Base-by-base conservation (phyloP, 1,140 invertebrate species). In the Triops longicaudatus region DNA sequence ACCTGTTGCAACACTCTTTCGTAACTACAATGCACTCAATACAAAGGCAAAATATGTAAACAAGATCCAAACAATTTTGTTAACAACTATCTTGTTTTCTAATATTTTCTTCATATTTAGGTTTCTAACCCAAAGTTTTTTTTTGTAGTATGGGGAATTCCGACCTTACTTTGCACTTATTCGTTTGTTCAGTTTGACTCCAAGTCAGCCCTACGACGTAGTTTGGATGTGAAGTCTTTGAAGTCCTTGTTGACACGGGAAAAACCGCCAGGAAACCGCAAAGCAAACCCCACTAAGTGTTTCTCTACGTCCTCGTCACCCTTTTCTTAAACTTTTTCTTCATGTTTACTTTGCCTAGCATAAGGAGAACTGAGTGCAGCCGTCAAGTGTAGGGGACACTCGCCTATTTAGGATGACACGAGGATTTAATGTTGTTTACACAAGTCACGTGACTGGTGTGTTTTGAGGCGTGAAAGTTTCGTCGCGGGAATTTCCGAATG, bases 381-480 rank as follows among this genome's bases (percentile, higher is more conserved):
- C 14, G 50, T 63, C 50, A 63, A 63, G 50, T 14, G 17, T 63
- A 17, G 22, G 6, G 50, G 31, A 37, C 31, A 37, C 7, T 63
- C 50, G 17, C 17, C 50, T 22, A 17, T 63, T 14, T 17, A 9
- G n/a, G 22, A 63, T 63, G 50, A 63, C 50, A 63, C 50, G 50
- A 63, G 50, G 50, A 63, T 63, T 63, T 63, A 63, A 63, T 17
- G 14, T 63, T 63, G 50, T 63, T 63, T 63, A 63, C 50, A 63
- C 22, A 63, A 63, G 50, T 63, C 50, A 63, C 50, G 50, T 63
- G 50, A 63, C 50, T 63, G 50, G 50, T 63, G 50, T 63, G 50
- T 63, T 63, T 63, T 63, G 50, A 63, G 14, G 50, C 50, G 50
- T 63, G 50, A 63, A 63, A 63, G 9, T 63, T 63, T 37, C 31